Percentiles rank a stretch among this genome's conserved stretches.
Conservation (phyloP, 2,113 vertebrate genomes). For the Marmota flaviventris region DNA sequence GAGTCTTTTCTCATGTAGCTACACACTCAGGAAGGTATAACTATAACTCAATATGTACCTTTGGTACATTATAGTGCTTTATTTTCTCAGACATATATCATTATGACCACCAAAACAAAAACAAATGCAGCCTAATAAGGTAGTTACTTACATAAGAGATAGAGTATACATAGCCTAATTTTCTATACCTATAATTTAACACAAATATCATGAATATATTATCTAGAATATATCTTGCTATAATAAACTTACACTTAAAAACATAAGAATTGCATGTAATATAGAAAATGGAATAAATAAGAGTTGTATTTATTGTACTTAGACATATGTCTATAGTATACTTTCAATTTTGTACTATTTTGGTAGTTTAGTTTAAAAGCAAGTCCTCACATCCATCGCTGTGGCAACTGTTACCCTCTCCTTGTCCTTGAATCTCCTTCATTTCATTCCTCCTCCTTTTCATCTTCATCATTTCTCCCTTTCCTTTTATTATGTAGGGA, state of each 20-base stretch:
- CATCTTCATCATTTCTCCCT: too few species aligned
- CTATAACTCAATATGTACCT: background rate
- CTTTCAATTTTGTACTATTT: background rate
- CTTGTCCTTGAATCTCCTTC: background rate
- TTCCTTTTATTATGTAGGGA: background rate
- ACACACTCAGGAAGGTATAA: background rate
- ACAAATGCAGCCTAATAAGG: background rate
- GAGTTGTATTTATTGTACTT: constrained; percentile 57
- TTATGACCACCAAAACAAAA: background rate
- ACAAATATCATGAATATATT: background rate
- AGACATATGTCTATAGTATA: background rate
- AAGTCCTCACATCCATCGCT: background rate
- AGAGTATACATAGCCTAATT: background rate
- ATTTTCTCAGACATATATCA: constrained; percentile 24
- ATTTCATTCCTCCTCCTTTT: background rate
- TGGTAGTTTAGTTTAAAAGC: background rate
- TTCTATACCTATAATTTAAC: background rate
- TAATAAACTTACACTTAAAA: background rate
- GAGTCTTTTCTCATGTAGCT: background rate
- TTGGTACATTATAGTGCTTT: constrained; percentile 1
- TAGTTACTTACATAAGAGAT: background rate
- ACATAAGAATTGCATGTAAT: constrained; percentile 64
- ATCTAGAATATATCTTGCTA: background rate
- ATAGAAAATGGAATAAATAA: constrained; percentile 72
- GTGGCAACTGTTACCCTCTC: background rate